phyloP scores from a whole-genome alignment of 2,888 invertebrate genomes.

The Andrena flavipes region DNA sequence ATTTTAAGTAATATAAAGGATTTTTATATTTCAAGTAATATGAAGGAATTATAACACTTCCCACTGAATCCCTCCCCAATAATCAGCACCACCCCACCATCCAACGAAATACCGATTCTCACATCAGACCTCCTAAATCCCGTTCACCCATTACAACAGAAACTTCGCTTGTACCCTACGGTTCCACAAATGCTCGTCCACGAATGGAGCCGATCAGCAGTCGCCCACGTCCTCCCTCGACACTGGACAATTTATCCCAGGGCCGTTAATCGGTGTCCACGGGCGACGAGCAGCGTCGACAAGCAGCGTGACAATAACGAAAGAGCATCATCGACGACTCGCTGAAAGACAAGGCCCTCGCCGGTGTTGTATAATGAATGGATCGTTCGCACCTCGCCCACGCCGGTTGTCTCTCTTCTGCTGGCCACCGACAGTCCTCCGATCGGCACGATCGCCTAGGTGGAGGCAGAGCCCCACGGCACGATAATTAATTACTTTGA shows the following conservation, averaged over 20 bases:
- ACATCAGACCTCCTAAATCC: not conserved
- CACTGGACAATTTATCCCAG: slow-evolving; percentile 66
- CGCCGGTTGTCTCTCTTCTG: slow-evolving; percentile 61
- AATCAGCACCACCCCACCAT: not conserved
- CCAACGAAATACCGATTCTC: not conserved
- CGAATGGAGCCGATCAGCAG: not conserved
- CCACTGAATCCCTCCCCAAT: not conserved
- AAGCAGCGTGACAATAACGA: slow-evolving; percentile 64
- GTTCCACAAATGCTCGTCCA: not conserved
- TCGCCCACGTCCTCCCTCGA: slow-evolving; percentile 1
- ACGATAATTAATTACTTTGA: slow-evolving; percentile 74
- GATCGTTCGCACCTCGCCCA: slow-evolving; percentile 80
- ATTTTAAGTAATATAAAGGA: no score
- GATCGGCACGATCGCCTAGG: slow-evolving; percentile 72
- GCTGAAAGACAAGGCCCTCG: slow-evolving; percentile 60
- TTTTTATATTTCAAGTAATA: no score
- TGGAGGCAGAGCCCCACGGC: slow-evolving; percentile 58
- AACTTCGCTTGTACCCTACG: not conserved
- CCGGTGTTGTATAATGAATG: slow-evolving; percentile 77
- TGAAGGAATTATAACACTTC: no score
- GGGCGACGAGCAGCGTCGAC: slow-evolving; percentile 40
- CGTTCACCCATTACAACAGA: not conserved
- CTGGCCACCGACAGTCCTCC: slow-evolving; percentile 46
- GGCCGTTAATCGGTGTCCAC: slow-evolving; percentile 58
- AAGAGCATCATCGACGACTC: slow-evolving; percentile 59